A percentile compares a stretch with the other conserved stretches of the same genome.
Conservation (phyloP, 2,888 invertebrate genomes). For the Pardosa pseudoannulata region DNA sequence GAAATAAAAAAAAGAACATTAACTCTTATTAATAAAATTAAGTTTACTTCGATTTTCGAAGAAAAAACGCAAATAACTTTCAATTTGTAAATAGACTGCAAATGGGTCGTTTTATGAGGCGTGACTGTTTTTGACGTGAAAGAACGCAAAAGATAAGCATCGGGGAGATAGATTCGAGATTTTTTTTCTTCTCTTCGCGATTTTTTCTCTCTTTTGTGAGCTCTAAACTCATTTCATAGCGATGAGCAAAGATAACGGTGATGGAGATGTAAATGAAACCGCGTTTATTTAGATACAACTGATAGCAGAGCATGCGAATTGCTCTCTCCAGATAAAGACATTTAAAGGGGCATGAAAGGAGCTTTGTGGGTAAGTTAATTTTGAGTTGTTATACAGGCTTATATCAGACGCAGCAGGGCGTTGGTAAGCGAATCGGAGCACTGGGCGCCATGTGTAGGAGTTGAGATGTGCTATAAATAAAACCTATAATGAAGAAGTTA, state of each 20-base stretch:
- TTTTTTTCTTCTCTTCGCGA: background rate
- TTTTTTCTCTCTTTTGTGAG: background rate
- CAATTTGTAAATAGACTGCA: background rate
- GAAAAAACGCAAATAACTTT: background rate
- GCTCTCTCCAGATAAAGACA: background rate
- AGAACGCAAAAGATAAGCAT: background rate
- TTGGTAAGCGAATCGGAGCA: too few relatives aligned
- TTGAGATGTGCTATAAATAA: too few relatives aligned
- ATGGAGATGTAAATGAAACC: conserved; percentile 13
- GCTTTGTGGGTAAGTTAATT: background rate
- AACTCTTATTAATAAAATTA: too few relatives aligned
- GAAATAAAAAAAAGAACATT: too few relatives aligned
- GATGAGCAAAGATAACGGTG: background rate
- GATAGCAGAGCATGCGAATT: background rate
- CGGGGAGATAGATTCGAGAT: background rate
- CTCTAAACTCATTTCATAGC: background rate
- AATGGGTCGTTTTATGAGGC: conserved; percentile 9
- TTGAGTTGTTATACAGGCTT: too few relatives aligned
- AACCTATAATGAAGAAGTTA: too few relatives aligned
- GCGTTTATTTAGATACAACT: background rate
- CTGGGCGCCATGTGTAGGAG: too few relatives aligned
- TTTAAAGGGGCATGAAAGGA: background rate
- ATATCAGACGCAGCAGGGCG: too few relatives aligned
- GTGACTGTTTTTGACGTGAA: conserved; percentile 3
- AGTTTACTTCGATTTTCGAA: too few relatives aligned